Evolutionary conservation across 2,113 vertebrate genomes (phyloP), one percentile per base, ranked within the genome.

Genomic region (Poicephalus gulielmi): DNA sequence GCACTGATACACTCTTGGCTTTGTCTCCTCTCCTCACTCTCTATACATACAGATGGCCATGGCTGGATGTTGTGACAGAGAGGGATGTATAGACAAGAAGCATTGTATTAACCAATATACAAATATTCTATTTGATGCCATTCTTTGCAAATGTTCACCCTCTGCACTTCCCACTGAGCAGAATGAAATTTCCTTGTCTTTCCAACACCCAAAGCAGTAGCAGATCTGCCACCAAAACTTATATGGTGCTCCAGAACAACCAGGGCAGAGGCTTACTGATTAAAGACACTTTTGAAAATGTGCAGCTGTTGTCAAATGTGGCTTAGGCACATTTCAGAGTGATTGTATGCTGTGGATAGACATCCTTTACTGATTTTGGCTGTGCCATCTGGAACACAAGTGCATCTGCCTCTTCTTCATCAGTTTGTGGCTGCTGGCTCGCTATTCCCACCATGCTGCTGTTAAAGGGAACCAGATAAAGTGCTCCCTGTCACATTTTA

Each of bases 391-490:
- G 55, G 46, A 90, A 70, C 17, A 6, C 3, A 20, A 14, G 4
- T 0, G 0, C 7, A 30, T 87, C 28, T 24, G 8, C 60, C 28
- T 64, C 41, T 47, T 8, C 39, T 5, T 35, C 6, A 2, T 43
- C 37, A 46, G 18, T 37, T 73, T 37, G 12, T 2, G 2, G 39
- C 11, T 68, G 33, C 23, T 85, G 55, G 30, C n/a, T 80, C n/a
- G 11, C 31, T 10, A 6, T 68, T 70, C 28, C 24, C n/a, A 46
- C 22, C 6, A 4, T 0, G 0, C 3, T 63, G 37, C 37, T 1
- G 0, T 4, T 11, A 17, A 10, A 92, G 25, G 8, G 17, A 85
- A 8, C 11, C 1, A 3, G 39, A 15, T 5, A 62, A 33, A 82
- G 4, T 5, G 2, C 6, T 81, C 35, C 6, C 28, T n/a, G 8